Percentiles rank a stretch among this genome's conserved stretches.
phyloP scores from a whole-genome alignment of 1,140 invertebrate species.

The Archivesica marissinica region DNA sequence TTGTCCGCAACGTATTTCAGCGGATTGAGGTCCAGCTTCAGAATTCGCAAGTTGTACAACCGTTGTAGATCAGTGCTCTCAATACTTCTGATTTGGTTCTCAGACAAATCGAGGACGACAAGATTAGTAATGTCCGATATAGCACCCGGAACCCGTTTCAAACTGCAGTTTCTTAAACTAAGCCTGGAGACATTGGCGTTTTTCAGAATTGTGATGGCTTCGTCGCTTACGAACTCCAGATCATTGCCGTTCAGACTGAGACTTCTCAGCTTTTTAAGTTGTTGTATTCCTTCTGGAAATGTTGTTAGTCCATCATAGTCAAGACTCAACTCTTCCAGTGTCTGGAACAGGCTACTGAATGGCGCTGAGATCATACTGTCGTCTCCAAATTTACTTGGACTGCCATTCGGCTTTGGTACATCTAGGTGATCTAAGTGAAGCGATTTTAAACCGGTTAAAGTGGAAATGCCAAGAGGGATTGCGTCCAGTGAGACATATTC shows the following conservation, averaged over 20 bases:
- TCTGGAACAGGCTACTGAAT: conserved; percentile 10
- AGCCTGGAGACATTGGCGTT: conserved; percentile 35
- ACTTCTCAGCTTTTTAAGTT: neutral
- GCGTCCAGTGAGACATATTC: conserved; percentile 8
- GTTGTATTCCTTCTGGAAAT: conserved; percentile 53
- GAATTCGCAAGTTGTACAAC: neutral
- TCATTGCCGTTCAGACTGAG: conserved; percentile 49
- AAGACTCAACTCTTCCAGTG: conserved; percentile 37
- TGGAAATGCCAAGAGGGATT: conserved; percentile 36
- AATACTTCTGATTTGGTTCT: conserved; percentile 58
- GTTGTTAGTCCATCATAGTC: conserved; percentile 53
- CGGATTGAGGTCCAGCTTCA: conserved; percentile 25
- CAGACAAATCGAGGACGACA: conserved; percentile 33
- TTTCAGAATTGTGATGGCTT: conserved; percentile 42
- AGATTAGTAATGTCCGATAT: conserved; percentile 40
- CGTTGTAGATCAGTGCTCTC: conserved; percentile 56
- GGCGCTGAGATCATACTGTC: conserved; percentile 32
- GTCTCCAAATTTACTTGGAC: conserved; percentile 24
- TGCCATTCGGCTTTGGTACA: neutral
- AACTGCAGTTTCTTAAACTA: conserved; percentile 41
- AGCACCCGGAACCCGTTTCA: conserved; percentile 50
- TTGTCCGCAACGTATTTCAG: conserved; percentile 55
- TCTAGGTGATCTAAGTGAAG: conserved; percentile 43
- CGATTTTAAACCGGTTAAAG: neutral
- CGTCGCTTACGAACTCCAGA: conserved; percentile 56